Percentiles rank a stretch among this genome's conserved stretches.
Evolutionary conservation across 2,888 invertebrate genomes (phyloP).

Genomic region (Eudasyphora cyanicolor): DNA sequence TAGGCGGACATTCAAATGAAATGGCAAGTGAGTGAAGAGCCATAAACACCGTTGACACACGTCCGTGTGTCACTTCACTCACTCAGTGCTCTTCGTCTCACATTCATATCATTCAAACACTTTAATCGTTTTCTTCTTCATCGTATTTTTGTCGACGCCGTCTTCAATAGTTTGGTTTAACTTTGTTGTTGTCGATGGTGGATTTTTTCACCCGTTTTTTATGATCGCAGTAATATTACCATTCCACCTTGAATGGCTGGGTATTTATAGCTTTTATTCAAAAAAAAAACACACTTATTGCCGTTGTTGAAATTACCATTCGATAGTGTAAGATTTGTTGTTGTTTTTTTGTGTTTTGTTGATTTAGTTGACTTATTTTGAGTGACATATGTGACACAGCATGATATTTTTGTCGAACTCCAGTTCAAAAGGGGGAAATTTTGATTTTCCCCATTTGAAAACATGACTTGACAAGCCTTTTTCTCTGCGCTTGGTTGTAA

Average conservation of each 20-base stretch:
- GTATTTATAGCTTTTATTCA: not conserved
- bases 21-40: not conserved
- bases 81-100: not conserved
- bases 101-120: not conserved
- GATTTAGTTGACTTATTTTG: not conserved
- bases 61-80: not conserved
- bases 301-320: not conserved
- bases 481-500: too few species aligned
- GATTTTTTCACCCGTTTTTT: not conserved
- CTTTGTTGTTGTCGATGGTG: not conserved
- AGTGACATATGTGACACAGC: not conserved
- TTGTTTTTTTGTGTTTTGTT: too few species aligned
- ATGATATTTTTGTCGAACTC: not conserved
- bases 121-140: not conserved
- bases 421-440: too few species aligned
- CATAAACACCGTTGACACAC: not conserved
- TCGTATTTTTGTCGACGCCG: not conserved
- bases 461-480: too few species aligned
- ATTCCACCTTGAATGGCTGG: not conserved
- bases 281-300: too few species aligned
- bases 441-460: too few species aligned
- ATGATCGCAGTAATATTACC: not conserved
- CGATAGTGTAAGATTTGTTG: not conserved
- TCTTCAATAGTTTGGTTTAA: not conserved
- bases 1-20: not conserved